These are phyloP conservation scores for Rhinichthys klamathensis DNA, from an alignment of 2,113 vertebrate species.

Conservation along the genomic window DNA sequence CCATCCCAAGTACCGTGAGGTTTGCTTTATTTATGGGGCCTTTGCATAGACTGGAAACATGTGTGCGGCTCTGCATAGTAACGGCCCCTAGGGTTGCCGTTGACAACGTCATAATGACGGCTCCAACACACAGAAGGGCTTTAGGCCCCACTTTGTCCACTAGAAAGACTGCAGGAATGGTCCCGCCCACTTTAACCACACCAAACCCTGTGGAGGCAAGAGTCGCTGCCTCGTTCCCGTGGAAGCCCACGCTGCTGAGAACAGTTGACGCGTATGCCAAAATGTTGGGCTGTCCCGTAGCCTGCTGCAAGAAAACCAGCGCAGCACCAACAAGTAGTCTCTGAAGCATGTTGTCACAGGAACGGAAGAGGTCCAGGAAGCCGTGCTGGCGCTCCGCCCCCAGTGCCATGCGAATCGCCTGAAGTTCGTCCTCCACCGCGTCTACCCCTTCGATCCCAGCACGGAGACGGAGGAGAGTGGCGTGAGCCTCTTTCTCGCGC, in stretches of 20 bases:
- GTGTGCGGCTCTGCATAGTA: constrained; percentile 83
- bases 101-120: constrained; percentile 85
- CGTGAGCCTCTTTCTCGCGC: constrained; percentile 79
- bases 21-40: constrained; percentile 68
- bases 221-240: constrained; percentile 89
- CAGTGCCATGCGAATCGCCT: constrained; percentile 82
- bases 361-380: constrained; percentile 86
- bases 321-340: constrained; percentile 85
- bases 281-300: constrained; percentile 93
- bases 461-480: constrained; percentile 82
- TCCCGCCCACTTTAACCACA: constrained; percentile 88
- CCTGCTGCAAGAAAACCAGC: constrained; percentile 91
- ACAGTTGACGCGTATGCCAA: constrained; percentile 93
- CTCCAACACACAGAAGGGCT: constrained; percentile 87
- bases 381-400: constrained; percentile 86
- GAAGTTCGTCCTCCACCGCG: constrained; percentile 79
- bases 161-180: constrained; percentile 86
- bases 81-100: constrained; percentile 82
- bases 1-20: constrained; percentile 58
- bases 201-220: constrained; percentile 93
- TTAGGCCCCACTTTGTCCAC: constrained; percentile 91
- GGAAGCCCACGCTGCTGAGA: constrained; percentile 90
- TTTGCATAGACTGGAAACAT: constrained; percentile 84
- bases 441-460: constrained; percentile 57
- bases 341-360: constrained; percentile 87